Evolutionary conservation across 2,888 invertebrate genomes (phyloP).

Genomic region (Cheilosia impressa): DNA sequence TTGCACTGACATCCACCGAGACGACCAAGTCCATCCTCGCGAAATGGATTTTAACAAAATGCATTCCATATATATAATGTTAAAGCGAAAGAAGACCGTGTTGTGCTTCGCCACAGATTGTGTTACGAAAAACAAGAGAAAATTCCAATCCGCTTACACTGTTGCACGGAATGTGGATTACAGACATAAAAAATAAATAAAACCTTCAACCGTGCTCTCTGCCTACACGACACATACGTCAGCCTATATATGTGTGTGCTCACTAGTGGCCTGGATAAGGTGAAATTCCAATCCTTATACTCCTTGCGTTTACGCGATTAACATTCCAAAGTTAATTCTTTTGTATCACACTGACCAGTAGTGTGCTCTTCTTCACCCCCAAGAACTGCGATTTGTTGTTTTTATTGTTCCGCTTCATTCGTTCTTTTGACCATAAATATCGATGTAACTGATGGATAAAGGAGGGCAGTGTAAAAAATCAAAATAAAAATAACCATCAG

Average conservation of each 20-base stretch:
- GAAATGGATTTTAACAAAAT: constrained; percentile 54
- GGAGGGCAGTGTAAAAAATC: constrained; percentile 3
- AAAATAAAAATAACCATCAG: constrained; percentile 26
- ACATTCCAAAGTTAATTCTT: constrained; percentile 69
- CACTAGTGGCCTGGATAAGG: constrained; percentile 59
- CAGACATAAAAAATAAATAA: constrained; percentile 43
- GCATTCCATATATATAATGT: constrained; percentile 35
- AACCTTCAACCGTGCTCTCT: constrained; percentile 27
- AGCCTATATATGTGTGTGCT: not conserved
- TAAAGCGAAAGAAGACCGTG: constrained; percentile 14
- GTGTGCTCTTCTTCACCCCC: not conserved
- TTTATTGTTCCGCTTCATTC: not conserved
- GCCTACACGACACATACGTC: not conserved
- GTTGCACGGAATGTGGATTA: constrained; percentile 67
- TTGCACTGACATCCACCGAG: constrained; percentile 3
- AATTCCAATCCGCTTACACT: constrained; percentile 69
- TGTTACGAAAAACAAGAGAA: constrained; percentile 13
- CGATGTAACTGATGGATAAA: constrained; percentile 49
- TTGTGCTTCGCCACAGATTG: constrained; percentile 7
- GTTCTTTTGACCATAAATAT: constrained; percentile 39
- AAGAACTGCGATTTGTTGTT: constrained; percentile 15
- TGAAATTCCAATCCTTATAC: constrained; percentile 73
- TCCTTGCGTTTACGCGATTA: constrained; percentile 72
- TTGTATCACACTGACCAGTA: constrained; percentile 10
- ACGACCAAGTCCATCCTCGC: constrained; percentile 13